A percentile compares a stretch with the other conserved stretches of the same genome.
These are phyloP conservation scores for Drosophila seclusa DNA, from an alignment of 2,888 invertebrate genomes.

Conservation along the genomic window DNA sequence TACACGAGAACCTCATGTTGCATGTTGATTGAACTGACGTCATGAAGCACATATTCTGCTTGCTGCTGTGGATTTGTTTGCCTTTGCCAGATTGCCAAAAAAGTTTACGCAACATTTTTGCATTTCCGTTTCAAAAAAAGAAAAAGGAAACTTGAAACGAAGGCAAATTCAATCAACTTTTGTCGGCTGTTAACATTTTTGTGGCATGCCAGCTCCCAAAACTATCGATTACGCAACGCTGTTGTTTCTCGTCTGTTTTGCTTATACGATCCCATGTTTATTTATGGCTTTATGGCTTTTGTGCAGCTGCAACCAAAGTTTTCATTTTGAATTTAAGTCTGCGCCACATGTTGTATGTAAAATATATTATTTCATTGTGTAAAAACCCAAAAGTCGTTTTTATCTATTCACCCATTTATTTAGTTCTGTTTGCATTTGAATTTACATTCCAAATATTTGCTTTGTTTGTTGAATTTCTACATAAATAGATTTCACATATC, in stretches of 20 bases:
- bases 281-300: constrained; percentile 44
- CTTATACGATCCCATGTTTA: constrained; percentile 19
- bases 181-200: constrained; percentile 47
- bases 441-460: not conserved
- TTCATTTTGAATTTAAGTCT: constrained; percentile 9
- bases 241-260: constrained; percentile 7
- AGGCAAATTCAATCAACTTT: constrained; percentile 61
- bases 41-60: constrained; percentile 24
- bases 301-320: constrained; percentile 34
- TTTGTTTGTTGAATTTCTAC: not conserved
- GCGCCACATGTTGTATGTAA: constrained; percentile 36
- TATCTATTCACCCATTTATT: not conserved
- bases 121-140: constrained; percentile 20
- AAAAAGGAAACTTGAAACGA: constrained; percentile 28
- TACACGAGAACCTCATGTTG: constrained; percentile 48
- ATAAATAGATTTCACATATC: not conserved
- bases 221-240: constrained; percentile 43
- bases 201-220: constrained; percentile 41
- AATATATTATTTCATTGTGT: constrained; percentile 4
- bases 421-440: not conserved
- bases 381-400: not conserved
- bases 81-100: constrained; percentile 8
- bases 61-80: constrained; percentile 30
- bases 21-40: constrained; percentile 74
- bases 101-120: constrained; percentile 25